Conservation (phyloP, 2,113 vertebrate species). For the Rhizomys pruinosus region DNA sequence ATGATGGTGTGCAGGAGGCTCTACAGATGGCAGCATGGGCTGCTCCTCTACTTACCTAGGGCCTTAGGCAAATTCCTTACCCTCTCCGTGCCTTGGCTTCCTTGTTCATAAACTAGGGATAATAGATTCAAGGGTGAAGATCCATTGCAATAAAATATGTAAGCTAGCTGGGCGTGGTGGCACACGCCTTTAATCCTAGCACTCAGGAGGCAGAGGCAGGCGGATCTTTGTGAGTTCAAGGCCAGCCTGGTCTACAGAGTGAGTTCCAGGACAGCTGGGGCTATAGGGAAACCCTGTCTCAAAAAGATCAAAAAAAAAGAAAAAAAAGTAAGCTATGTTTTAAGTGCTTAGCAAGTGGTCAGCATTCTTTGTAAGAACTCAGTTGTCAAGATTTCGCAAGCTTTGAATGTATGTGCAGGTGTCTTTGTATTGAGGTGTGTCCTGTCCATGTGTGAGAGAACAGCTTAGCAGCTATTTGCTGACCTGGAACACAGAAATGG, state of each 20-base stretch:
- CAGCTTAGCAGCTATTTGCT: neutral
- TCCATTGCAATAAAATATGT: neutral
- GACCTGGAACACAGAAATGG: neutral
- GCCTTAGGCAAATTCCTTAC: conserved; percentile 4
- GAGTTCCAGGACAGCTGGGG: too few relatives aligned
- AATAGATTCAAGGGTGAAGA: neutral
- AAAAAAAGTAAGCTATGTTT: neutral
- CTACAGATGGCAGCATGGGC: neutral
- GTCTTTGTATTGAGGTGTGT: neutral
- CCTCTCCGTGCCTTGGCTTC: conserved; percentile 7
- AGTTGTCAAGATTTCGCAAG: neutral
- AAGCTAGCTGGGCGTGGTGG: too few relatives aligned
- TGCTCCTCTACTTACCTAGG: neutral
- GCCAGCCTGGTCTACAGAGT: too few relatives aligned
- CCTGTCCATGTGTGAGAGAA: neutral
- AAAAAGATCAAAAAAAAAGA: too few relatives aligned
- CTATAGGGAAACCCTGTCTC: too few relatives aligned
- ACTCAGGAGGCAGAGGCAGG: too few relatives aligned
- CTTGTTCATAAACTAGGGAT: neutral
- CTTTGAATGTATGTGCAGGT: neutral
- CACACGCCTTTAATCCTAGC: too few relatives aligned
- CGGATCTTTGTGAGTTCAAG: too few relatives aligned
- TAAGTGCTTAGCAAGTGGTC: neutral
- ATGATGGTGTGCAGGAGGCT: accelerated
- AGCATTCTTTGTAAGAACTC: neutral